Evolutionary conservation across 2,888 invertebrate genomes (phyloP).

Genomic region (Agonopterix heracliana): DNA sequence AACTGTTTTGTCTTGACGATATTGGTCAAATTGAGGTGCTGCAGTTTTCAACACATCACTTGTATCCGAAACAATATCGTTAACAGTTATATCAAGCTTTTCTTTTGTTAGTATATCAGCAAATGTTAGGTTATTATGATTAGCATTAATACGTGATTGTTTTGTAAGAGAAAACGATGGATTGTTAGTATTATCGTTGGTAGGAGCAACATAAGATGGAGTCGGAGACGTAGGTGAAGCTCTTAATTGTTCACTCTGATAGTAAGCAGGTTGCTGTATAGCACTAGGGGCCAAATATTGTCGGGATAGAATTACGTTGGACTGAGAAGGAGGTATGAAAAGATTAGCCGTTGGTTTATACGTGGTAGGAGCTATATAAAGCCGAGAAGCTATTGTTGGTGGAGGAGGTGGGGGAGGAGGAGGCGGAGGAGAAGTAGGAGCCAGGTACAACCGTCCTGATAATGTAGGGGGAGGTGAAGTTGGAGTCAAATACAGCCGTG

Average conservation of each 20-base stretch:
- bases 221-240: constrained; percentile 31
- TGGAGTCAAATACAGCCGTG: constrained; percentile 30
- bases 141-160: constrained; percentile 31
- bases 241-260: constrained; percentile 35
- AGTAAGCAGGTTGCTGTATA: constrained; percentile 26
- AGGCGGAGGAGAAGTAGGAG: constrained; percentile 24
- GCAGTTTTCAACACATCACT: constrained; percentile 44
- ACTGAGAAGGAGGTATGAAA: constrained; percentile 44
- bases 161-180: constrained; percentile 31
- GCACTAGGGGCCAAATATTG: constrained; percentile 42
- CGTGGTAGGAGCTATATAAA: constrained; percentile 49
- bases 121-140: constrained; percentile 52
- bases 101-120: constrained; percentile 60
- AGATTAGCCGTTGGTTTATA: constrained; percentile 43
- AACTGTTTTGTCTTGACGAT: constrained; percentile 31
- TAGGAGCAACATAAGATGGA: constrained; percentile 21
- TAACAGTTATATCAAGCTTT: constrained; percentile 57
- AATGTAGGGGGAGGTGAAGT: constrained; percentile 33
- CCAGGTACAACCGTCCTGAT: constrained; percentile 29
- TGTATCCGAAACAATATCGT: constrained; percentile 59
- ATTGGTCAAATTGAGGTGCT: constrained; percentile 37
- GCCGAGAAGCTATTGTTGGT: constrained; percentile 39
- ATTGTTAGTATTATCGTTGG: constrained; percentile 19
- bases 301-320: constrained; percentile 29
- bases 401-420: constrained; percentile 24